Evolutionary conservation across 2,113 vertebrate genomes (phyloP).

Genomic region (Pelecanus crispus): DNA sequence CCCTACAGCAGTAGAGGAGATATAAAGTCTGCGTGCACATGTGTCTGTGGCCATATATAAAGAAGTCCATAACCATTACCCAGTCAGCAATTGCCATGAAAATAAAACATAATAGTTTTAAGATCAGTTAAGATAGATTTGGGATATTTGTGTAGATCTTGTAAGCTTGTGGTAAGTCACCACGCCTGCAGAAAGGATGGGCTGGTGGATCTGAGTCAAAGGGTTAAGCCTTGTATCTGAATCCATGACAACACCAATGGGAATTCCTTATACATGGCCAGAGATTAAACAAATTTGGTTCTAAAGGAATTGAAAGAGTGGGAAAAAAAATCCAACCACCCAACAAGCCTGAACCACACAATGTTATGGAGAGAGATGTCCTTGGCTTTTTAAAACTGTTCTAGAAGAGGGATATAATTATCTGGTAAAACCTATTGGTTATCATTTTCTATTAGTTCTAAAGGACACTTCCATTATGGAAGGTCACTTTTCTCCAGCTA

Average conservation of each 20-base stretch:
- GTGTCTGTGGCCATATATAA: background rate
- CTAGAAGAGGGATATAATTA: slow-evolving; percentile 52
- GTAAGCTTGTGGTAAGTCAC: background rate
- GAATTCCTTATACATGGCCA: background rate
- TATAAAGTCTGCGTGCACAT: fast-evolving
- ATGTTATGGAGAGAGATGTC: background rate
- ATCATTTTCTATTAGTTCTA: slow-evolving; percentile 61
- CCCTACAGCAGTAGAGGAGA: background rate
- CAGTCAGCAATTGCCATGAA: background rate
- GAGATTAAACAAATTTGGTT: background rate
- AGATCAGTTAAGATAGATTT: background rate
- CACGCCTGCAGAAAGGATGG: background rate
- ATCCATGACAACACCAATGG: fast-evolving
- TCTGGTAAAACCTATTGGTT: slow-evolving; percentile 43
- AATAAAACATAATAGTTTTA: background rate
- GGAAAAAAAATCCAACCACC: background rate
- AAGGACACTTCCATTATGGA: slow-evolving; percentile 58
- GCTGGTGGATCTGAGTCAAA: background rate
- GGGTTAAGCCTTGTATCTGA: background rate
- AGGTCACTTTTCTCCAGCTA: slow-evolving; percentile 55
- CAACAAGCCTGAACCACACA: background rate
- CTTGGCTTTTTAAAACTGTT: slow-evolving; percentile 29
- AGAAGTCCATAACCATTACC: background rate
- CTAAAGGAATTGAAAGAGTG: background rate
- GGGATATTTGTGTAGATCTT: background rate